These are phyloP conservation scores for Neoaliturus tenellus DNA, from an alignment of 2,888 invertebrate species.

Conservation along the genomic window DNA sequence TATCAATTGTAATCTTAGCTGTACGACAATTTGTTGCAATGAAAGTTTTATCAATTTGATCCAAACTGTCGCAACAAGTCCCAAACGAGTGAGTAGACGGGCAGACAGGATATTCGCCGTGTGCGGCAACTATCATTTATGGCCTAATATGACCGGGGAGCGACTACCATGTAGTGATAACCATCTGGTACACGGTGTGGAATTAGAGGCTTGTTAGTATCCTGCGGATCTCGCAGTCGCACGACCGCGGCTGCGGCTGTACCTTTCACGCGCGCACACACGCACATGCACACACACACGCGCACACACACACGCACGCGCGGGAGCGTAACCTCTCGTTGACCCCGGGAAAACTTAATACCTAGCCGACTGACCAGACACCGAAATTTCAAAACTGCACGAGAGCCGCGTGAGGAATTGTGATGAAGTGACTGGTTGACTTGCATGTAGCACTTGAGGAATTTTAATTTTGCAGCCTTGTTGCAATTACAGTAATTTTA, in stretches of 20 bases:
- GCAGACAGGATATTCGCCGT: not conserved
- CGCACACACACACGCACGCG: not conserved
- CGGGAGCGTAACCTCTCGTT: not conserved
- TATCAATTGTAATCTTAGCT: no score
- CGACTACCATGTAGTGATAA: not conserved
- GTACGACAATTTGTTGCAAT: no score
- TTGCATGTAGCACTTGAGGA: no score
- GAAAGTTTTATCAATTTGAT: no score
- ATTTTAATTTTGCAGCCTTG: no score
- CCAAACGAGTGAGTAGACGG: no score
- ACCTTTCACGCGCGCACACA: constrained; percentile 17
- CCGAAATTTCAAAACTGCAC: not conserved
- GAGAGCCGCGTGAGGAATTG: not conserved
- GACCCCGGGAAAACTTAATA: constrained; percentile 17
- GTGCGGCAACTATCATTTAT: constrained; percentile 26
- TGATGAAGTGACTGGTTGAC: not conserved
- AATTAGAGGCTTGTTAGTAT: constrained; percentile 7
- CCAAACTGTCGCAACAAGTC: no score
- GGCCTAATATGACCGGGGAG: not conserved
- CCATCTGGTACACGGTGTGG: constrained; percentile 4
- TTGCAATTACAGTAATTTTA: no score
- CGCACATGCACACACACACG: not conserved
- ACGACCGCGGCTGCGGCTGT: not conserved
- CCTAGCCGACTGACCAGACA: not conserved
- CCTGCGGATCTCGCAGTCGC: not conserved